phyloP scores from a whole-genome alignment of 2,797 vertebrate genomes.

The Notolabrus celidotus region DNA sequence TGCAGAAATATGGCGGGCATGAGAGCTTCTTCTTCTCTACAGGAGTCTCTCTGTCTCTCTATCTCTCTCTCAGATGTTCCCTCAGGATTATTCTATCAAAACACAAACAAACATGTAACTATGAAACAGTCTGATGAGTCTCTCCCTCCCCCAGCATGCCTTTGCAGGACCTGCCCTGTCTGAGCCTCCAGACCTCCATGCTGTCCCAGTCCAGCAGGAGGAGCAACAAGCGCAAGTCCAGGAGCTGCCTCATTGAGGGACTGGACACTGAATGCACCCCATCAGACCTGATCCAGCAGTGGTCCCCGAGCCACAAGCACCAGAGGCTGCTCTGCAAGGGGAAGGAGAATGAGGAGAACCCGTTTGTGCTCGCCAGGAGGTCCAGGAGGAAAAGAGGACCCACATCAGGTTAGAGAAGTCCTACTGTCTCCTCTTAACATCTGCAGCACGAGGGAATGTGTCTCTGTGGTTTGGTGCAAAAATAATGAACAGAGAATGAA shows the following conservation, averaged over 20 bases:
- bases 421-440: too few relatives aligned
- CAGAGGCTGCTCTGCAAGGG: conserved; percentile 70
- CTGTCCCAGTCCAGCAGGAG: conserved; percentile 82
- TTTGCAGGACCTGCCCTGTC: conserved; percentile 87
- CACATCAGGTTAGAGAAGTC: conserved; percentile 23
- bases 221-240: conserved; percentile 77
- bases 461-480: too few relatives aligned
- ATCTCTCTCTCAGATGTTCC: too few relatives aligned
- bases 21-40: not conserved
- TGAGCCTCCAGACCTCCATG: conserved; percentile 77
- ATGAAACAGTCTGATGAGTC: not conserved
- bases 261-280: conserved; percentile 88
- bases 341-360: conserved; percentile 83
- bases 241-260: conserved; percentile 70
- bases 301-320: conserved; percentile 84
- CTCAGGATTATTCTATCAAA: too few relatives aligned
- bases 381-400: conserved; percentile 80
- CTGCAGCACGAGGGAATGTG: too few relatives aligned
- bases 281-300: conserved; percentile 83
- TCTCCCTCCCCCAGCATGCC: conserved; percentile 64
- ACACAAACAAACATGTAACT: not conserved
- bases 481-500: too few relatives aligned
- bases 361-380: conserved; percentile 86
- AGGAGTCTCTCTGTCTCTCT: not conserved
- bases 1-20: conserved; percentile 69